A percentile compares a stretch with the other conserved stretches of the same genome.
These are phyloP conservation scores for Gobio gobio DNA, from an alignment of 2,113 vertebrate species.

Conservation along the genomic window DNA sequence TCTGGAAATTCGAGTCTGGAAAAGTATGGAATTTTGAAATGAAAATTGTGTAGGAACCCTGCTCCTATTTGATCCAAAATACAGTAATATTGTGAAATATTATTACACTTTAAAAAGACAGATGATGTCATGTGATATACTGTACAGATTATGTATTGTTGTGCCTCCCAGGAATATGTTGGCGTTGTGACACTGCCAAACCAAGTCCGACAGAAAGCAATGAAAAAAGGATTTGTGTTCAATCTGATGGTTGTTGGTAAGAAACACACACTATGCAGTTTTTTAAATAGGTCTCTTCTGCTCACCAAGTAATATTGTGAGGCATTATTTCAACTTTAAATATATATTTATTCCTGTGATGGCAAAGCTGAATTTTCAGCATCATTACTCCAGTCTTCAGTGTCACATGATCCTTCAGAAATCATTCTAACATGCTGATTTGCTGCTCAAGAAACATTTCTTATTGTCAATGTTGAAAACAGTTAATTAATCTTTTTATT, in stretches of 20 bases:
- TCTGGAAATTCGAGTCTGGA: no score
- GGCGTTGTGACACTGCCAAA: slow-evolving; percentile 83
- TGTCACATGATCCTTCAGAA: not conserved
- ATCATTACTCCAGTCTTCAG: not conserved
- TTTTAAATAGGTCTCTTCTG: not conserved
- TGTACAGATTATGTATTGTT: not conserved
- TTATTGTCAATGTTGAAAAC: not conserved
- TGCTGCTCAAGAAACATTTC: no score
- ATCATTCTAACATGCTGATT: no score
- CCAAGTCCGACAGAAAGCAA: slow-evolving; percentile 90
- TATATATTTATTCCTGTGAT: not conserved
- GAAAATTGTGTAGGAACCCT: no score
- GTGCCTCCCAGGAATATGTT: slow-evolving; percentile 73
- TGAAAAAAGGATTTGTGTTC: slow-evolving; percentile 96
- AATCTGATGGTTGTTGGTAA: slow-evolving; percentile 95
- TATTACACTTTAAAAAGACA: not conserved
- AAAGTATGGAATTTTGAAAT: no score
- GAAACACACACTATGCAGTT: not conserved
- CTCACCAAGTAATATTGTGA: not conserved
- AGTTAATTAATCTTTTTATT: not conserved
- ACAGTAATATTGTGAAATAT: not conserved
- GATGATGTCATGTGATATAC: not conserved
- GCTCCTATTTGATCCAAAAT: not conserved
- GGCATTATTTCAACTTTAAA: not conserved
- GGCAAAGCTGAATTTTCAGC: not conserved